These are phyloP conservation scores for Spatulosminthurus flaviceps DNA, from an alignment of 2,888 invertebrate species.

Conservation along the genomic window DNA sequence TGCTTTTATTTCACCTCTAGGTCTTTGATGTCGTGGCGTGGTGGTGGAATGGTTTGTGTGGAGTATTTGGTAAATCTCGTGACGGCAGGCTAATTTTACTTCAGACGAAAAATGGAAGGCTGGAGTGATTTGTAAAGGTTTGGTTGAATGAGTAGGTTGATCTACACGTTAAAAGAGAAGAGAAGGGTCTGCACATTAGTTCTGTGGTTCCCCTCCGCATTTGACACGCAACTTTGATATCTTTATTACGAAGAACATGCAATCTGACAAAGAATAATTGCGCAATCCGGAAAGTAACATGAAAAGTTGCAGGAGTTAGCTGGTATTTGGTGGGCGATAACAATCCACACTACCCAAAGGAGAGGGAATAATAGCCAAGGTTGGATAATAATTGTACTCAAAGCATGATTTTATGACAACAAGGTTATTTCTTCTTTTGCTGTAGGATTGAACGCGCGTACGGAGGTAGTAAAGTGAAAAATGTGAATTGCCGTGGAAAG, in stretches of 20 bases:
- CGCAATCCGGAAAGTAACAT: neutral
- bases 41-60: no score
- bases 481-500: neutral
- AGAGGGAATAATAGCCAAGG: neutral
- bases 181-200: conserved; percentile 44
- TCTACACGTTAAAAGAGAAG: neutral
- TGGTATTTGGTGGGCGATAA: no score
- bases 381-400: neutral
- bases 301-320: conserved; percentile 1
- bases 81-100: no score
- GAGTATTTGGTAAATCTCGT: no score
- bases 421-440: neutral
- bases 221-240: conserved; percentile 62
- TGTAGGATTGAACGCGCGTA: neutral
- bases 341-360: no score
- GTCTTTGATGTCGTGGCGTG: no score
- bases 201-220: conserved; percentile 62
- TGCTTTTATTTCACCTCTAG: no score
- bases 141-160: no score
- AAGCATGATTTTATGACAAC: neutral
- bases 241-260: conserved; percentile 54
- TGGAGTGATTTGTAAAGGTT: no score
- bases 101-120: no score
- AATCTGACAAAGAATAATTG: conserved; percentile 22
- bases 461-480: neutral